Conservation (phyloP, 2,888 invertebrate genomes). For the Cinara cedri region DNA sequence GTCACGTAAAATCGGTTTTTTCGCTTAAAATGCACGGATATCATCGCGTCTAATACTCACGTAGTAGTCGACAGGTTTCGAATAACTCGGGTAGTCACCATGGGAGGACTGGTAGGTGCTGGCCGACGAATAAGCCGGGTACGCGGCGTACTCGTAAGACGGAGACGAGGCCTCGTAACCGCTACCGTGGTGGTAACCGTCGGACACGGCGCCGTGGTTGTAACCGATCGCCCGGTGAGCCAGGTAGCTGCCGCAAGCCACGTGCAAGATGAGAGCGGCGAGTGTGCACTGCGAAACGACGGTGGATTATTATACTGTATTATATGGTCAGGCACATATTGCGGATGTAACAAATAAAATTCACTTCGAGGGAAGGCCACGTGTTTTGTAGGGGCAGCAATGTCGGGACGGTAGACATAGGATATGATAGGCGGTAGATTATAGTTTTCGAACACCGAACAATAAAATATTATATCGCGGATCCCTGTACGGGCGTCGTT, state of each 20-base stretch:
- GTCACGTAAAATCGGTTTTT: no score
- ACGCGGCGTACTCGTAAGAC: conserved; percentile 58
- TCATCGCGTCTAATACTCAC: conserved; percentile 64
- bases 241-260: conserved; percentile 33
- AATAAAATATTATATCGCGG: no score
- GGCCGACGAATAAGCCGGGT: conserved; percentile 59
- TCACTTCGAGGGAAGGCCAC: no score
- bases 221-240: conserved; percentile 42
- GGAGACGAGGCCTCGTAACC: conserved; percentile 59
- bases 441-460: no score
- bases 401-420: no score
- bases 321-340: no score
- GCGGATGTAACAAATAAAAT: no score
- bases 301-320: not conserved
- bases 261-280: conserved; percentile 45
- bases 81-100: conserved; percentile 68
- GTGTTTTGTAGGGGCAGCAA: no score
- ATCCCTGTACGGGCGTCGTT: no score
- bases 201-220: conserved; percentile 12
- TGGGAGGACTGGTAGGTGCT: conserved; percentile 58
- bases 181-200: conserved; percentile 54
- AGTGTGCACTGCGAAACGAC: conserved; percentile 41
- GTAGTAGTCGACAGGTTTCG: conserved; percentile 67
- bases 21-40: not conserved
- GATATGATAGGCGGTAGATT: no score